A percentile compares a stretch with the other conserved stretches of the same genome.
phyloP scores from a whole-genome alignment of 2,113 vertebrate genomes.

The Urocitellus parryii region DNA sequence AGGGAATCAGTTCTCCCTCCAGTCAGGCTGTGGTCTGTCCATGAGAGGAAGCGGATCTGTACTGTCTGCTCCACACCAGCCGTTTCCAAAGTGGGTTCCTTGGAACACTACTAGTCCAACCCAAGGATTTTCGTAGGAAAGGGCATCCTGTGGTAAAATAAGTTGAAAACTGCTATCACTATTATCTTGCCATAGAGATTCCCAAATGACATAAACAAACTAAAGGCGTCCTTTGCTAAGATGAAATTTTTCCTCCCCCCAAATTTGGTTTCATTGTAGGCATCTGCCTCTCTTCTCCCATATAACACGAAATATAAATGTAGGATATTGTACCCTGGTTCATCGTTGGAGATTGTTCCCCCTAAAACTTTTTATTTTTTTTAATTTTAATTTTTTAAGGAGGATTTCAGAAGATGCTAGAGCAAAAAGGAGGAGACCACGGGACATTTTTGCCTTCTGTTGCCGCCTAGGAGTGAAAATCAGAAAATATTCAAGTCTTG shows the following conservation, averaged over 20 bases:
- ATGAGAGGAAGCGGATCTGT: not conserved
- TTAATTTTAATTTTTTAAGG: not conserved
- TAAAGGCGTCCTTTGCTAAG: not conserved
- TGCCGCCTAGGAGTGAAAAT: not conserved
- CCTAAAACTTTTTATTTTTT: not conserved
- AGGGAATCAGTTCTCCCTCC: not conserved
- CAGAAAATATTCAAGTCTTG: not conserved
- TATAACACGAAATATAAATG: not conserved
- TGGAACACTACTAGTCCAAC: accelerated
- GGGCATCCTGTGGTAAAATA: not conserved
- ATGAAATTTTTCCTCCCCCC: not conserved
- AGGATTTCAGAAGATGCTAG: not conserved
- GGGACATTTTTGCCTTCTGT: not conserved
- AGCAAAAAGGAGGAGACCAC: not conserved
- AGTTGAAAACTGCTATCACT: not conserved
- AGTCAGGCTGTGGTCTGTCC: too few relatives aligned
- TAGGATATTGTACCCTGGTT: not conserved
- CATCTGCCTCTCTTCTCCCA: accelerated
- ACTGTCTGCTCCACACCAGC: accelerated
- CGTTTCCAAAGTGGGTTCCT: not conserved
- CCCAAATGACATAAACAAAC: not conserved
- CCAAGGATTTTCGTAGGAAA: not conserved
- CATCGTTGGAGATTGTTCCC: not conserved
- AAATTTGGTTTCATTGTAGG: not conserved
- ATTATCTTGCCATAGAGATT: not conserved